A percentile compares a stretch with the other conserved stretches of the same genome.
Conservation (phyloP, 2,797 vertebrate species). For the Alauda arvensis region DNA sequence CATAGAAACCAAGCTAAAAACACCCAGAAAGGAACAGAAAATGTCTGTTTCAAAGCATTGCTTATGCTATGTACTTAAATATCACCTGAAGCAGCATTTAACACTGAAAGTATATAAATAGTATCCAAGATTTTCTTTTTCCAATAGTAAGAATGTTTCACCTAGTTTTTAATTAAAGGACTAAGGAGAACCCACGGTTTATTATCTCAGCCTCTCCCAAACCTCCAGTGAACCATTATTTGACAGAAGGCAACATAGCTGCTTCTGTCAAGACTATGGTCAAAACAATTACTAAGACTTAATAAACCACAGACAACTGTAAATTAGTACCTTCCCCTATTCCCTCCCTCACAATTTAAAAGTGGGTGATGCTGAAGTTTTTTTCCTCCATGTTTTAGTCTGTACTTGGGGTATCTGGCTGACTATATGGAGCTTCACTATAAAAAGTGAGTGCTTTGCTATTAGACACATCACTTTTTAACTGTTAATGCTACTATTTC, state of each 20-base stretch:
- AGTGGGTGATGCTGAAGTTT: not conserved
- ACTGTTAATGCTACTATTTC: not conserved
- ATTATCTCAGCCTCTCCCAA: not conserved
- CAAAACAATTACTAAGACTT: not conserved
- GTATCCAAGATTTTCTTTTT: not conserved
- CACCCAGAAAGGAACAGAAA: conserved; percentile 14
- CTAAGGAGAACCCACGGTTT: not conserved
- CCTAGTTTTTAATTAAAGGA: not conserved
- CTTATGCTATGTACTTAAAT: not conserved
- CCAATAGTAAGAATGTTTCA: not conserved
- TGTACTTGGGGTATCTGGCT: not conserved
- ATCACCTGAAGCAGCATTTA: not conserved
- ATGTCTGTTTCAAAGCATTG: not conserved
- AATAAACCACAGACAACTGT: not conserved
- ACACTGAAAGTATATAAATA: not conserved
- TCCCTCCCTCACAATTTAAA: not conserved
- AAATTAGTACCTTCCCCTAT: not conserved
- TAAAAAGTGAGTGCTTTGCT: not conserved
- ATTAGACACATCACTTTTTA: not conserved
- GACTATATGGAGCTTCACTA: not conserved
- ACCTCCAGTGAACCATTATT: not conserved
- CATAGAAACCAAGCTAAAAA: conserved; percentile 55
- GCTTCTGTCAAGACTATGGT: not conserved
- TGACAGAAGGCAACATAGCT: not conserved
- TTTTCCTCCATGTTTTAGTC: not conserved